phyloP scores from a whole-genome alignment of 2,797 vertebrate genomes.

The Pseudopleuronectes americanus region DNA sequence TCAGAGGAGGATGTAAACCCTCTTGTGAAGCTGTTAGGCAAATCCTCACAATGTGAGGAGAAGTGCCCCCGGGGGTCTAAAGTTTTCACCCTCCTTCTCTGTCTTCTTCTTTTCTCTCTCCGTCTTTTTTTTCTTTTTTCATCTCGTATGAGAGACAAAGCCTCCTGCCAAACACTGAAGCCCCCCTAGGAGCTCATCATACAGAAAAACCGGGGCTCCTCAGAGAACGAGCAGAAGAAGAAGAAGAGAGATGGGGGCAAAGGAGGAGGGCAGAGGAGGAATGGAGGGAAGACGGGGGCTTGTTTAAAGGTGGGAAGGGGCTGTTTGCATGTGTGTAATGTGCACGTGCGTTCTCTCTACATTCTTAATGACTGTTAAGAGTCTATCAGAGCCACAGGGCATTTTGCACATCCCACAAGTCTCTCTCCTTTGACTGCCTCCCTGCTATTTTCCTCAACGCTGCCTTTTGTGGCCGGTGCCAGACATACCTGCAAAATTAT shows the following conservation, averaged over 20 bases:
- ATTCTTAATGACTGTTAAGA: conserved; percentile 69
- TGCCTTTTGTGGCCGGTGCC: conserved; percentile 81
- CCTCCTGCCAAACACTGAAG: conserved; percentile 83
- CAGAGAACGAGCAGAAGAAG: conserved; percentile 63
- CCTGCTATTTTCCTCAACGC: conserved; percentile 82
- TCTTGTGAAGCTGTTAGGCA: conserved; percentile 86
- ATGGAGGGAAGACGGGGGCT: conserved; percentile 55
- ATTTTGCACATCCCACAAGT: conserved; percentile 68
- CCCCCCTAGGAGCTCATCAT: conserved; percentile 85
- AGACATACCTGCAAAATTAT: conserved; percentile 90
- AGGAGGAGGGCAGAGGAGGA: conserved; percentile 33
- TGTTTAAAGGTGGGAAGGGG: conserved; percentile 66
- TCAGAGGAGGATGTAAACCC: conserved; percentile 87
- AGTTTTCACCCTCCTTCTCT: conserved; percentile 77
- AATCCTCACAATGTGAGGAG: conserved; percentile 84
- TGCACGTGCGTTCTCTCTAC: conserved; percentile 49
- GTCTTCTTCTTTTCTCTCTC: conserved; percentile 69
- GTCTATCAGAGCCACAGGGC: conserved; percentile 70
- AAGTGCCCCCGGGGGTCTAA: conserved; percentile 81
- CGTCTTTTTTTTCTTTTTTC: conserved; percentile 62
- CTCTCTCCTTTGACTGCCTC: conserved; percentile 72
- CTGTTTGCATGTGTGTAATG: conserved; percentile 36
- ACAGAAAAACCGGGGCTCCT: conserved; percentile 76
- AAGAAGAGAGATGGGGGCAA: conserved; percentile 22
- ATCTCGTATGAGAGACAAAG: conserved; percentile 84